Conservation (phyloP, 2,888 invertebrate genomes). For the Lysandra bellargus region DNA sequence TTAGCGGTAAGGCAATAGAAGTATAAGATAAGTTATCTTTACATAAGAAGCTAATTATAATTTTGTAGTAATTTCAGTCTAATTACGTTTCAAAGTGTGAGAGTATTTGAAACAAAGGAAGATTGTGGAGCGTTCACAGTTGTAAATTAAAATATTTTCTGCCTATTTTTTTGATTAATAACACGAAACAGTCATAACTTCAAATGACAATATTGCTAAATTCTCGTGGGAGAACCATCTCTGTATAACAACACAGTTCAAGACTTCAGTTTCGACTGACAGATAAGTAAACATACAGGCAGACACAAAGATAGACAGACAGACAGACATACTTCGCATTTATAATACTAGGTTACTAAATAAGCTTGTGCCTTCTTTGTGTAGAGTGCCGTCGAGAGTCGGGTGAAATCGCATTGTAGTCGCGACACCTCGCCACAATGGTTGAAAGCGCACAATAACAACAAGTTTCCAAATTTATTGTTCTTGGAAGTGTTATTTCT, state of each 20-base stretch:
- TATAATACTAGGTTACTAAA: background rate
- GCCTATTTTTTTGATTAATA: too few relatives aligned
- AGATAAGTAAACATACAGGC: too few relatives aligned
- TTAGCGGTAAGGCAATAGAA: background rate
- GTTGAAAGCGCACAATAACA: slow-evolving; percentile 7
- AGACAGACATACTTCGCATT: background rate
- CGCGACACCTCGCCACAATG: slow-evolving; percentile 12
- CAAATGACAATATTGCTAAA: too few relatives aligned
- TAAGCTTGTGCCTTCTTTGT: background rate
- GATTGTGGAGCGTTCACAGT: background rate
- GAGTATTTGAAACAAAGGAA: slow-evolving; percentile 10
- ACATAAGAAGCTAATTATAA: background rate
- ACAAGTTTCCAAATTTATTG: slow-evolving; percentile 2
- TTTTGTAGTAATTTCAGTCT: slow-evolving; percentile 1
- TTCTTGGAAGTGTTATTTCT: background rate
- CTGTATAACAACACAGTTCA: too few relatives aligned
- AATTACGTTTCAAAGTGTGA: background rate
- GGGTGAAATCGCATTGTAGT: background rate
- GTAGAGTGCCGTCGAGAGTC: background rate
- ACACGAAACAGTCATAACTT: too few relatives aligned
- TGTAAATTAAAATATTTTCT: background rate
- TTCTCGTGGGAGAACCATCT: too few relatives aligned
- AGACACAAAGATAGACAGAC: background rate
- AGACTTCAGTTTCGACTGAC: too few relatives aligned
- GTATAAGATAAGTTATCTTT: slow-evolving; percentile 1